phyloP scores from a whole-genome alignment of 2,113 vertebrate species.

The Desmodus rotundus region DNA sequence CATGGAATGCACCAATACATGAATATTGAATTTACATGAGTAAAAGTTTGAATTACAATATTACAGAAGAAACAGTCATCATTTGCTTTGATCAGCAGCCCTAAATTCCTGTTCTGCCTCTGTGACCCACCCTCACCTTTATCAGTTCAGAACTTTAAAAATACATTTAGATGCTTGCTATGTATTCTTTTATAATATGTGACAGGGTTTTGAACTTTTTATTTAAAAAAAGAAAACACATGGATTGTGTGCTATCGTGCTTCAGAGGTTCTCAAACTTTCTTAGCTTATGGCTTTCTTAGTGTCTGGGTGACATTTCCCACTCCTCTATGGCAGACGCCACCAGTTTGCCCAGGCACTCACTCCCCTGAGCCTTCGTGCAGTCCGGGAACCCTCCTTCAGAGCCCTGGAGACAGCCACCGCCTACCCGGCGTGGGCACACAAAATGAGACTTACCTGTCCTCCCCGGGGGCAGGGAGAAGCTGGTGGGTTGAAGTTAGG shows the following conservation, averaged over 20 bases:
- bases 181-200: neutral
- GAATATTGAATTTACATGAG: too few species aligned
- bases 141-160: neutral
- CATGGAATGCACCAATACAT: neutral
- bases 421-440: neutral
- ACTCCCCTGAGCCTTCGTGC: neutral
- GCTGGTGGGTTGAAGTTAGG: neutral
- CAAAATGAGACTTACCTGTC: neutral
- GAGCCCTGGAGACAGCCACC: neutral
- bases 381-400: neutral
- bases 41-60: neutral
- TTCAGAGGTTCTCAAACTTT: neutral
- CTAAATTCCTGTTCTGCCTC: neutral
- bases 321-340: neutral
- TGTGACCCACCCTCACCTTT: neutral
- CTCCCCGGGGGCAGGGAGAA: neutral
- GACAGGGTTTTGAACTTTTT: neutral
- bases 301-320: neutral
- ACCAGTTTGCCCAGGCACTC: neutral
- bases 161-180: constrained; percentile 13
- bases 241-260: neutral
- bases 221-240: neutral
- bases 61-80: neutral
- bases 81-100: neutral
- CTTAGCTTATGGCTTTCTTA: neutral